Conservation (phyloP, 2,797 vertebrate genomes). For the Meriones psammophilus region DNA sequence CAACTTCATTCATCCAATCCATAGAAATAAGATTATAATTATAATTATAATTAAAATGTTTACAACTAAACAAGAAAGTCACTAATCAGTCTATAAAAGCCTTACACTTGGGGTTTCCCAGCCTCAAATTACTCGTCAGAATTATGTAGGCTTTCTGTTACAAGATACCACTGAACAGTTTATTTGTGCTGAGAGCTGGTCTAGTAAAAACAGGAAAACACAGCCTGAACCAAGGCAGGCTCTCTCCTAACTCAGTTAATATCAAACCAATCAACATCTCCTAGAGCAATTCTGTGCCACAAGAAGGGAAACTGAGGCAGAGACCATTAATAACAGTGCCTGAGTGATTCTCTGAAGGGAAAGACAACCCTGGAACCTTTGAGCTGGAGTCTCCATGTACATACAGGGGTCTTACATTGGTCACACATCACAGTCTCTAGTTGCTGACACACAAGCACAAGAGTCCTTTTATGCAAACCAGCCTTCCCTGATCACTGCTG, state of each 20-base stretch:
- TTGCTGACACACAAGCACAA: background rate
- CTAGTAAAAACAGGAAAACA: constrained; percentile 29
- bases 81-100: background rate
- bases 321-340: background rate
- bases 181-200: constrained; percentile 11
- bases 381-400: background rate
- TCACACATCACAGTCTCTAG: background rate
- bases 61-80: constrained; percentile 47
- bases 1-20: background rate
- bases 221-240: background rate
- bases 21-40: background rate
- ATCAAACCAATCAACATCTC: background rate
- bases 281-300: background rate
- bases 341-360: constrained; percentile 36
- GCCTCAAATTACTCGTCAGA: constrained; percentile 38
- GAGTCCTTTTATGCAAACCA: background rate
- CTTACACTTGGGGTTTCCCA: background rate
- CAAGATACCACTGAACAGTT: constrained; percentile 4
- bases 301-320: background rate
- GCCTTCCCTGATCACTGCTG: background rate
- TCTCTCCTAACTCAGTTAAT: background rate
- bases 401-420: background rate
- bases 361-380: background rate
- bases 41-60: background rate
- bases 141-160: background rate